Percentiles rank a stretch among this genome's conserved stretches.
Evolutionary conservation across 2,797 vertebrate species (phyloP).

Genomic region (Sphaeramia orbicularis): DNA sequence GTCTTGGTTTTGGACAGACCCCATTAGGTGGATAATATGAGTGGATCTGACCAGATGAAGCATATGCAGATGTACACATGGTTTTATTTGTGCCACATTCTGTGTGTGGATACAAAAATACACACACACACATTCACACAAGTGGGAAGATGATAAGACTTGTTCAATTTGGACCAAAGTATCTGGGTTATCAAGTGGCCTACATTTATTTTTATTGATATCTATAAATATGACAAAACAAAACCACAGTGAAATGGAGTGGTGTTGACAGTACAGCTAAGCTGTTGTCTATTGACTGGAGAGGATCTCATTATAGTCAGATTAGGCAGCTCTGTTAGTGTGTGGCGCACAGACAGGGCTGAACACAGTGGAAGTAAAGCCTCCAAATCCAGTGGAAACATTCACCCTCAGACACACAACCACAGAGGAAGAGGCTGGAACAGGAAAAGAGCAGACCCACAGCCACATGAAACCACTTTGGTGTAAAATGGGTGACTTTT

Average conservation of each 20-base stretch:
- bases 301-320: slow-evolving; percentile 64
- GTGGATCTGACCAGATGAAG: too few species aligned
- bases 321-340: slow-evolving; percentile 51
- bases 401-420: slow-evolving; percentile 3
- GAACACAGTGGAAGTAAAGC: slow-evolving; percentile 36
- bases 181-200: background rate
- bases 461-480: too few species aligned
- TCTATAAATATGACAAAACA: slow-evolving; percentile 13
- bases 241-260: slow-evolving; percentile 17
- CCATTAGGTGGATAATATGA: too few species aligned
- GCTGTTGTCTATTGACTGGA: slow-evolving; percentile 43
- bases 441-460: slow-evolving; percentile 16
- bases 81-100: too few species aligned
- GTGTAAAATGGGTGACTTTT: too few species aligned
- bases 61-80: too few species aligned
- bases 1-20: too few species aligned
- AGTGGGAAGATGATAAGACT: too few species aligned
- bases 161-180: background rate
- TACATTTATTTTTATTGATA: slow-evolving; percentile 6
- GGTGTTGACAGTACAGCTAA: slow-evolving; percentile 45
- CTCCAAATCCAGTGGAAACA: slow-evolving; percentile 28
- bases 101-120: too few species aligned
- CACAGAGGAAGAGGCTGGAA: slow-evolving; percentile 1
- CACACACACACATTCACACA: too few species aligned
- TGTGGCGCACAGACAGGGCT: slow-evolving; percentile 31